These are phyloP conservation scores for Stigmatopora nigra DNA, from an alignment of 2,113 vertebrate species.

Conservation along the genomic window DNA sequence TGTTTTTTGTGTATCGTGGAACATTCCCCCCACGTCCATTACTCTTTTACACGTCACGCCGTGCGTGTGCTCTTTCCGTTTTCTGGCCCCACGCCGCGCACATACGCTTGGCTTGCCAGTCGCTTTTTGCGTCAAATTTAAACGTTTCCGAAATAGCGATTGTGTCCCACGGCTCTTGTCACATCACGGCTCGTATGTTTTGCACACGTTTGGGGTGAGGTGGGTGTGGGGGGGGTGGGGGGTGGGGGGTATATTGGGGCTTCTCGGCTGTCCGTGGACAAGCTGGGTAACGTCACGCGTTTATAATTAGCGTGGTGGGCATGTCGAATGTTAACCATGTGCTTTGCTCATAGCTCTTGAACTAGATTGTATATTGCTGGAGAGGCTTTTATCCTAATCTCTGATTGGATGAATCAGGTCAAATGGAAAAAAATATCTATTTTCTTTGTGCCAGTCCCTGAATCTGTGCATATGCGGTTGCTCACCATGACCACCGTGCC, in stretches of 20 bases:
- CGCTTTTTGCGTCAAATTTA: conserved; percentile 15
- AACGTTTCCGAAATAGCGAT: conserved; percentile 35
- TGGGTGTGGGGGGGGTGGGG: not conserved
- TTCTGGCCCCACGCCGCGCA: not conserved
- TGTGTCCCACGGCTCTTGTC: conserved; percentile 20
- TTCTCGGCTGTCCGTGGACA: conserved; percentile 56
- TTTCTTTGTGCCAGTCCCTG: conserved; percentile 16
- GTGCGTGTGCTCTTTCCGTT: not conserved
- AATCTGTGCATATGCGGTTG: conserved; percentile 31
- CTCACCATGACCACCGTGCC: conserved; percentile 53
- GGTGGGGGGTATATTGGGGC: conserved; percentile 38
- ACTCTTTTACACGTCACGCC: not conserved
- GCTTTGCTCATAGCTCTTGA: conserved; percentile 13
- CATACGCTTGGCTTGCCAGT: conserved; percentile 19
- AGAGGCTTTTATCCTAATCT: conserved; percentile 23
- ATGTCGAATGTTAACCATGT: conserved; percentile 45
- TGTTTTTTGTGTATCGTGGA: conserved; percentile 22
- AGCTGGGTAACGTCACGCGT: conserved; percentile 66
- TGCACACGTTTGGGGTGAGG: not conserved
- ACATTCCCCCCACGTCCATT: not conserved
- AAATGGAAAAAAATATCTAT: not conserved
- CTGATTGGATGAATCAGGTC: conserved; percentile 11
- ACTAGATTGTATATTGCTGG: conserved; percentile 19
- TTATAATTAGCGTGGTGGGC: conserved; percentile 65
- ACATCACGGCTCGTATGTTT: conserved; percentile 27